phyloP scores from a whole-genome alignment of 2,888 invertebrate genomes.

The Lampropteryx suffumata region DNA sequence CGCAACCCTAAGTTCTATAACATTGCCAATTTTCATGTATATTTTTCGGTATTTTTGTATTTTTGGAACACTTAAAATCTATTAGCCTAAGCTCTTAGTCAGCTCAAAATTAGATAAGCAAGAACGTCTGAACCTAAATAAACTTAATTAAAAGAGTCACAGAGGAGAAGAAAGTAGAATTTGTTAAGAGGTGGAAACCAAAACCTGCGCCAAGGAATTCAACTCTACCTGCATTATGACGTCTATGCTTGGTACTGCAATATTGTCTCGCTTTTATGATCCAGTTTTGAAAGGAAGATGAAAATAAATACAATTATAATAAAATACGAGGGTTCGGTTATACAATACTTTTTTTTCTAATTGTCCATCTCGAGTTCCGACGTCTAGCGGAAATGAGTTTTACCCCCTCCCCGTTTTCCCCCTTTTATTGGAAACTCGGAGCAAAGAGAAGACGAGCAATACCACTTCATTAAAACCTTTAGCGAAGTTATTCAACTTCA shows the following conservation, averaged over 20 bases:
- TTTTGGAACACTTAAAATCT: constrained; percentile 18
- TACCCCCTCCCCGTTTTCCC: constrained; percentile 44
- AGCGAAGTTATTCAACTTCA: no score
- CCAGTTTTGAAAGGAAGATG: constrained; percentile 27
- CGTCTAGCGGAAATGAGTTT: constrained; percentile 78
- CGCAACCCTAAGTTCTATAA: constrained; percentile 37
- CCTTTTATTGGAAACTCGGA: constrained; percentile 34
- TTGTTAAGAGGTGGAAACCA: no score
- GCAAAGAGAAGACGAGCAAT: constrained; percentile 53
- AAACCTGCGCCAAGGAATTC: no score
- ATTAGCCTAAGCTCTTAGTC: constrained; percentile 12
- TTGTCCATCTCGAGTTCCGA: constrained; percentile 69
- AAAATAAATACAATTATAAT: constrained; percentile 58
- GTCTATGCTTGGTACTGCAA: no score
- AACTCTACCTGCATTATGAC: constrained; percentile 3
- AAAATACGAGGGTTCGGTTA: constrained; percentile 59
- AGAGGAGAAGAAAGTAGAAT: no score
- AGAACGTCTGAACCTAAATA: no score
- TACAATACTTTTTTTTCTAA: constrained; percentile 73
- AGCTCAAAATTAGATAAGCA: no score
- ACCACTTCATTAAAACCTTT: constrained; percentile 54
- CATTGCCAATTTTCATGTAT: constrained; percentile 49
- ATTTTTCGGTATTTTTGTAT: constrained; percentile 30
- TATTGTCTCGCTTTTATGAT: no score
- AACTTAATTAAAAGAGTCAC: no score